Evolutionary conservation across 2,113 vertebrate species (phyloP).

Genomic region (Peucedramus taeniatus): DNA sequence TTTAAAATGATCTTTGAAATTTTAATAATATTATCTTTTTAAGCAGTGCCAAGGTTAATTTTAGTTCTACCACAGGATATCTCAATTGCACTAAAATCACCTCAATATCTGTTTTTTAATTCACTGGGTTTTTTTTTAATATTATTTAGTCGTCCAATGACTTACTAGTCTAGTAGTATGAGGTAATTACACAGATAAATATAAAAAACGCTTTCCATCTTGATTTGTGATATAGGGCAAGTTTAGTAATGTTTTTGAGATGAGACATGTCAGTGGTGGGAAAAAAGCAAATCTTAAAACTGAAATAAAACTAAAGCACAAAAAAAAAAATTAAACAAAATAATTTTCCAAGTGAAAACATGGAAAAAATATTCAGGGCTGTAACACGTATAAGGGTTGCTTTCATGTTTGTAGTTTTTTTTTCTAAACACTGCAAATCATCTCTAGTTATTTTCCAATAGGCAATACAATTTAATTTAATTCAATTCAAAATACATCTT

Average conservation of each 20-base stretch:
- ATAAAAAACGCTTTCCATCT: neutral
- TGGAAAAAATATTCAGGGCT: neutral
- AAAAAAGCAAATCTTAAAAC: neutral
- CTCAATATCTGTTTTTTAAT: neutral
- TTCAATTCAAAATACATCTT: neutral
- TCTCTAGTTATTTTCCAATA: neutral
- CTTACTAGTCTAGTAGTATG: neutral
- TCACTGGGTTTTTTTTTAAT: neutral
- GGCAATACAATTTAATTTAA: neutral
- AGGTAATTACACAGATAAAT: neutral
- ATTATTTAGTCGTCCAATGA: neutral
- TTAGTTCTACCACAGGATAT: neutral
- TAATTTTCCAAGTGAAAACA: neutral
- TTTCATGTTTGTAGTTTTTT: neutral
- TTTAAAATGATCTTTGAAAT: neutral
- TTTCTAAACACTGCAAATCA: neutral
- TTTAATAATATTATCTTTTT: neutral
- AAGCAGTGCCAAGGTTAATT: neutral
- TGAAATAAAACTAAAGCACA: neutral
- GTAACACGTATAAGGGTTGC: neutral
- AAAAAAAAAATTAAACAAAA: neutral
- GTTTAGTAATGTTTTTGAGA: neutral
- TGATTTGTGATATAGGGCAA: neutral
- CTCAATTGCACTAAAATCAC: neutral
- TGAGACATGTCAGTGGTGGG: neutral